These are phyloP conservation scores for Bombycilla garrulus DNA, from an alignment of 2,113 vertebrate genomes.

Conservation along the genomic window DNA sequence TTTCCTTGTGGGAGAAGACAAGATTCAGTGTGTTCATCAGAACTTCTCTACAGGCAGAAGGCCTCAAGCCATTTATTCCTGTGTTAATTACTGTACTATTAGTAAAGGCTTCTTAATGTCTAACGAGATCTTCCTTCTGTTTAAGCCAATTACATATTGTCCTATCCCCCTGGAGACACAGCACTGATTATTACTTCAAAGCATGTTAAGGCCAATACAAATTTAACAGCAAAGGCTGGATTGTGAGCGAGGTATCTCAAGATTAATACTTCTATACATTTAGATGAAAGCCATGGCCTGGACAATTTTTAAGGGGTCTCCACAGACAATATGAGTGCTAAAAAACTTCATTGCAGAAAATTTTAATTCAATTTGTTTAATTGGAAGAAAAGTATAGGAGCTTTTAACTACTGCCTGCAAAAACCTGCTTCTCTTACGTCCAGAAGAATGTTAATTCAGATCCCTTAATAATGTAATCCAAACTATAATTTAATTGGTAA, in stretches of 20 bases:
- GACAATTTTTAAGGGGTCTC: not conserved
- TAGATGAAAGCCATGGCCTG: not conserved
- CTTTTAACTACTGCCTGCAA: not conserved
- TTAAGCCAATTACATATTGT: conserved; percentile 37
- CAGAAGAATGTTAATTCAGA: conserved; percentile 7
- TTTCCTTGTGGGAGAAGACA: conserved; percentile 3
- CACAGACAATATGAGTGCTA: not conserved
- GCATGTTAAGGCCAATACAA: not conserved
- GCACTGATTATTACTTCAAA: conserved; percentile 19
- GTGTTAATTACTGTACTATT: conserved; percentile 7
- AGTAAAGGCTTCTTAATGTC: conserved; percentile 24
- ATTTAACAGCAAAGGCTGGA: not conserved
- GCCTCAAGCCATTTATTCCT: not conserved
- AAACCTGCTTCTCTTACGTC: not conserved
- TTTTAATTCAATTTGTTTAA: not conserved
- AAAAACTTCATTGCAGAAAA: not conserved
- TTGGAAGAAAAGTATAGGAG: not conserved
- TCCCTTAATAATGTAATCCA: not conserved
- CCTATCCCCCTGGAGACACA: not conserved
- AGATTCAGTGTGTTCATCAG: not conserved
- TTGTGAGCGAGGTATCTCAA: not conserved
- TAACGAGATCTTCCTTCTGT: conserved; percentile 30
- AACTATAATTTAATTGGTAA: conserved; percentile 3
- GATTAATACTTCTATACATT: not conserved
- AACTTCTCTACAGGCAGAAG: not conserved